phyloP scores from a whole-genome alignment of 2,797 vertebrate species.

The Babyrousa celebensis region DNA sequence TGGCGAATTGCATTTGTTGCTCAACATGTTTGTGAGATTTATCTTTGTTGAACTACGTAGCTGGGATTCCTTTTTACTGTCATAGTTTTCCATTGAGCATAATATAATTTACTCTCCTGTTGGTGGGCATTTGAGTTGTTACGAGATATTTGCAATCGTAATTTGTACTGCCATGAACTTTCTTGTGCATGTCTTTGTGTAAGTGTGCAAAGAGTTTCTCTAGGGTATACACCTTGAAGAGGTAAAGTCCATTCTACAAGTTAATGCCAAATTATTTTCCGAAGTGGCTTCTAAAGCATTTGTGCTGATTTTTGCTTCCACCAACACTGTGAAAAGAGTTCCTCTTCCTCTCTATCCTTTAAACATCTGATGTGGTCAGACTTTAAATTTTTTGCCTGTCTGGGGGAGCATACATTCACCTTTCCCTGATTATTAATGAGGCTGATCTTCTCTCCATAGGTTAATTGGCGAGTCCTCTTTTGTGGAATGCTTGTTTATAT shows the following conservation, averaged over 20 bases:
- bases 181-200: background rate
- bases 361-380: background rate
- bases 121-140: background rate
- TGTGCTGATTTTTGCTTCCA: background rate
- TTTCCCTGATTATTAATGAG: background rate
- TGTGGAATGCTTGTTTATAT: background rate
- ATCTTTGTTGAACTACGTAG: background rate
- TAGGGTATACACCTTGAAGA: background rate
- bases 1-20: background rate
- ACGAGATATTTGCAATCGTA: background rate
- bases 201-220: background rate
- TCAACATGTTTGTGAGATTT: background rate
- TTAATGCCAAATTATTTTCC: constrained; percentile 1
- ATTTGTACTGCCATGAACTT: background rate
- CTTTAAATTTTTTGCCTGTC: background rate
- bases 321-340: background rate
- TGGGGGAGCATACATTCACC: background rate
- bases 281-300: background rate
- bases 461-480: background rate
- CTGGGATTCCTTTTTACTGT: background rate
- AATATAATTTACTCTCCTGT: background rate
- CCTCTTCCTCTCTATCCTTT: background rate
- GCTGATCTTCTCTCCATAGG: background rate
- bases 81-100: constrained; percentile 18
- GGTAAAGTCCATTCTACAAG: background rate